These are phyloP conservation scores for Dendropsophus ebraccatus DNA, from an alignment of 2,113 vertebrate genomes.

Conservation along the genomic window DNA sequence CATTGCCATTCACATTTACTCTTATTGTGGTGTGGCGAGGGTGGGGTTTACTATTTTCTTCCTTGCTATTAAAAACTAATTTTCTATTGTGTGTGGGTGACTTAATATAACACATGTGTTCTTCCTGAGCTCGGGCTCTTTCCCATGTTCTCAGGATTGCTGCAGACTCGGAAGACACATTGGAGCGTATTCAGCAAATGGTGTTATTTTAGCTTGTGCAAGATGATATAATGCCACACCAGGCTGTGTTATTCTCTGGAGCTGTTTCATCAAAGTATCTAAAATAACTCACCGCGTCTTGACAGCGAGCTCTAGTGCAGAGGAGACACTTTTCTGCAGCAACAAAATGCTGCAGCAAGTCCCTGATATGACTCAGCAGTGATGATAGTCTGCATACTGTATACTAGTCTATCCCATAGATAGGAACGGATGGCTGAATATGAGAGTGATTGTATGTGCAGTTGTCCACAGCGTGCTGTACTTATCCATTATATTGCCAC, in stretches of 20 bases:
- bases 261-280: constrained; percentile 17
- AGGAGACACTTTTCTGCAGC: not conserved
- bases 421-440: no score
- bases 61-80: not conserved
- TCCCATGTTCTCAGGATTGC: not conserved
- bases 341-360: not conserved
- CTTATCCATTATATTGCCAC: no score
- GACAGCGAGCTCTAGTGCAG: not conserved
- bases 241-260: constrained; percentile 16
- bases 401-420: not conserved
- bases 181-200: not conserved
- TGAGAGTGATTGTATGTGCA: no score
- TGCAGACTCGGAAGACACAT: not conserved
- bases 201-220: constrained; percentile 20
- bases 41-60: not conserved
- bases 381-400: not conserved
- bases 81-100: not conserved
- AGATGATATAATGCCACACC: constrained; percentile 18
- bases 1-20: no score
- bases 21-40: not conserved
- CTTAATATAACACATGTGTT: not conserved
- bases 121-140: not conserved
- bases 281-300: not conserved
- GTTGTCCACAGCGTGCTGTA: no score
- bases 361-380: not conserved